Evolutionary conservation across 1,140 invertebrate species (phyloP).

Genomic region (Philaenus spumarius): DNA sequence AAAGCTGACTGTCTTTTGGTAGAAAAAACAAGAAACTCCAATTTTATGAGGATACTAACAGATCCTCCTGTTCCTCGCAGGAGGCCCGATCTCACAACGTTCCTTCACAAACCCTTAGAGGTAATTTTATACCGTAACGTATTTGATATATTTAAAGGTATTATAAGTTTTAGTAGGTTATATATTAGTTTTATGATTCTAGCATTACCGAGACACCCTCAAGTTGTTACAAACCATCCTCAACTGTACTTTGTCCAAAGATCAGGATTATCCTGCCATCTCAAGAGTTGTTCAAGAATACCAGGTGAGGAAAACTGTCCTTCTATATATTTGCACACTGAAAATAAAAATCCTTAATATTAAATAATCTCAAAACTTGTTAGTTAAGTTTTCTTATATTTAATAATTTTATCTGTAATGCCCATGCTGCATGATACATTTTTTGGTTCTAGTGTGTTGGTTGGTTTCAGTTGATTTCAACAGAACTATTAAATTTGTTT

Average conservation of each 20-base stretch:
- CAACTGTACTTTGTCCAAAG: slow-evolving; percentile 39
- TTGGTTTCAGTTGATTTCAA: too few relatives aligned
- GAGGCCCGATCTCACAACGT: slow-evolving; percentile 71
- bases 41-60: slow-evolving; percentile 63
- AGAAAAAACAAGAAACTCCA: slow-evolving; percentile 47
- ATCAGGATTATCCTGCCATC: slow-evolving; percentile 42
- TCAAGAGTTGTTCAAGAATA: slow-evolving; percentile 43
- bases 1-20: slow-evolving; percentile 72
- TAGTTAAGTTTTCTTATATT: too few relatives aligned
- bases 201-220: slow-evolving; percentile 56
- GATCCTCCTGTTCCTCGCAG: slow-evolving; percentile 68
- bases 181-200: slow-evolving; percentile 18
- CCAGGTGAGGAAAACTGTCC: slow-evolving; percentile 39
- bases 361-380: too few relatives aligned
- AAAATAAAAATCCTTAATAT: too few relatives aligned
- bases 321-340: too few relatives aligned
- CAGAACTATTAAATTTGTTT: too few relatives aligned
- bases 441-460: too few relatives aligned
- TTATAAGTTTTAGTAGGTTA: not conserved
- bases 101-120: slow-evolving; percentile 71
- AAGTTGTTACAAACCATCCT: slow-evolving; percentile 46
- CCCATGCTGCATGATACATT: too few relatives aligned
- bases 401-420: too few relatives aligned
- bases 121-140: slow-evolving; percentile 25
- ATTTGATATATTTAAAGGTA: slow-evolving; percentile 16